Conservation (phyloP, 2,797 vertebrate genomes). For the Phataginus tetradactyla region DNA sequence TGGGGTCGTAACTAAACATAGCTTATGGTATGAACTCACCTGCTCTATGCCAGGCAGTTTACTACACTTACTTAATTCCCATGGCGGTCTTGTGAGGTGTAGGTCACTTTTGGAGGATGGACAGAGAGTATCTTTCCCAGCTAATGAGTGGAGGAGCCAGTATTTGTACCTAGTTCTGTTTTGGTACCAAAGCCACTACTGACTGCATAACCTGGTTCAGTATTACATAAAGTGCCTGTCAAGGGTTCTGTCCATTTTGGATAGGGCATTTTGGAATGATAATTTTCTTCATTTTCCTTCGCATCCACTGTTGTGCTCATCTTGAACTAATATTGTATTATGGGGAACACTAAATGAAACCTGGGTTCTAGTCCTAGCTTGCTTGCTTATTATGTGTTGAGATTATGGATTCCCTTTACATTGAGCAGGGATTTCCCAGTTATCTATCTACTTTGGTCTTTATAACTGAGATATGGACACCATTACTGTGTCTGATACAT, state of each 20-base stretch:
- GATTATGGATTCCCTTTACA: background rate
- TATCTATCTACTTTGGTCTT: background rate
- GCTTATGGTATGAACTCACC: background rate
- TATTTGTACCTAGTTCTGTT: background rate
- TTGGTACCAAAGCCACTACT: background rate
- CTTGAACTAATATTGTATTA: background rate
- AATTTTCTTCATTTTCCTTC: background rate
- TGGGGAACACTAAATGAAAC: background rate
- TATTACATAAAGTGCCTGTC: background rate
- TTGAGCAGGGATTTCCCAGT: background rate
- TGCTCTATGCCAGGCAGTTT: background rate
- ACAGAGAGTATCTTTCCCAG: background rate
- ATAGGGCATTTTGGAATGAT: background rate
- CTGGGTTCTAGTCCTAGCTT: background rate
- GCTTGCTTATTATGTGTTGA: background rate
- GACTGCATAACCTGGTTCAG: background rate
- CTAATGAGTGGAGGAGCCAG: background rate
- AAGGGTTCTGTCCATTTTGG: background rate
- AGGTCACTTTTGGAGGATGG: background rate
- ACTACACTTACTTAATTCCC: background rate
- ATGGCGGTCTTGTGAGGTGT: background rate
- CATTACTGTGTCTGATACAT: too few species aligned
- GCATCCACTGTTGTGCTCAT: background rate
- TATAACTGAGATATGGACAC: background rate
- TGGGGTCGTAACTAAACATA: background rate